Evolutionary conservation across 2,888 invertebrate genomes (phyloP).

Genomic region (Pyralis farinalis): DNA sequence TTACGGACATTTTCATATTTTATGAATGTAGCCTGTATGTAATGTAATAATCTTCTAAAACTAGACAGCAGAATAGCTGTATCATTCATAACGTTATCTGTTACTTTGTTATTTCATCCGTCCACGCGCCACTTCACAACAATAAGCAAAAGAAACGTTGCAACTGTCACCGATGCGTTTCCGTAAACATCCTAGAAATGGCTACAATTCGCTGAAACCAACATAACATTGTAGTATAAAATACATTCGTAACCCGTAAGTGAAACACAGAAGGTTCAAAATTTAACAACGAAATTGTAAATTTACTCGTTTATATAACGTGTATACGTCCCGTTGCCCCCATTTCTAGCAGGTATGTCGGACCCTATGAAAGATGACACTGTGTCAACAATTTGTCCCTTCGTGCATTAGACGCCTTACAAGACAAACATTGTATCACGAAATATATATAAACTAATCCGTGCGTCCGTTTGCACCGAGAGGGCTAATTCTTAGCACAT

Average conservation of each 20-base stretch:
- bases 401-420: slow-evolving; percentile 61
- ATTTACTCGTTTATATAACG: slow-evolving; percentile 16
- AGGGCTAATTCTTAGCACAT: slow-evolving; percentile 68
- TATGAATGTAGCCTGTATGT: too few relatives aligned
- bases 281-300: slow-evolving; percentile 17
- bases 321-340: slow-evolving; percentile 38
- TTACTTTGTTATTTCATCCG: slow-evolving; percentile 69
- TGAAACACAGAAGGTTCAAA: slow-evolving; percentile 27
- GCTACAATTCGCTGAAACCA: slow-evolving; percentile 37
- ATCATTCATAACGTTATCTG: slow-evolving; percentile 23
- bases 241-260: slow-evolving; percentile 17
- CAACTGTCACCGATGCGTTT: slow-evolving; percentile 64
- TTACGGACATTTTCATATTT: too few relatives aligned
- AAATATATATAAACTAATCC: slow-evolving; percentile 74
- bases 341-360: slow-evolving; percentile 58
- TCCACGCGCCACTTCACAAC: slow-evolving; percentile 58
- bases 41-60: too few relatives aligned
- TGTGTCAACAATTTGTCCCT: slow-evolving; percentile 75
- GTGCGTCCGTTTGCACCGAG: slow-evolving; percentile 52
- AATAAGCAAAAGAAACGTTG: slow-evolving; percentile 49
- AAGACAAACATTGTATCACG: slow-evolving; percentile 72
- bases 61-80: slow-evolving; percentile 11
- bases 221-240: slow-evolving; percentile 24
- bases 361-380: slow-evolving; percentile 74
- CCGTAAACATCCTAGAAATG: slow-evolving; percentile 51